Evolutionary conservation across 2,113 vertebrate species (phyloP).

Genomic region (Bufo bufo): DNA sequence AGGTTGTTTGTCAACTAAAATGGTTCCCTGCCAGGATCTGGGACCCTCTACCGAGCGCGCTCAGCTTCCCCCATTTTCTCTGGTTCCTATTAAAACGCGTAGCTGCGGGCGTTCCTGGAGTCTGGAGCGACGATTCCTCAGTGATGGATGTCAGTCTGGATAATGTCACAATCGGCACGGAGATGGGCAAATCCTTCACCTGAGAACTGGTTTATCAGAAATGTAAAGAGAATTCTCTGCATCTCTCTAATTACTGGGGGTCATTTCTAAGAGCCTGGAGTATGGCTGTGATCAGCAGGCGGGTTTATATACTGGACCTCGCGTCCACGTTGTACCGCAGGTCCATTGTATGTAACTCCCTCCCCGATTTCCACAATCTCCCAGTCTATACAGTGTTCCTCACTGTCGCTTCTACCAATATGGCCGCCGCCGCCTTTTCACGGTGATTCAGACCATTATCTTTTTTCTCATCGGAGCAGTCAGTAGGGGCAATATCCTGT

Average conservation of each 20-base stretch:
- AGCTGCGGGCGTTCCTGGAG: background rate
- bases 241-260: no score
- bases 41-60: constrained; percentile 65
- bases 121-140: no score
- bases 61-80: constrained; percentile 20
- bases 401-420: background rate
- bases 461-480: constrained; percentile 23
- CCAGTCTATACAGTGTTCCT: background rate
- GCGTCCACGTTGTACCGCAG: no score
- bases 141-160: no score
- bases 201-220: no score
- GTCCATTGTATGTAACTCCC: no score
- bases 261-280: no score
- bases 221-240: no score
- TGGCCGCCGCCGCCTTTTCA: background rate
- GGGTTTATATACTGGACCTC: no score
- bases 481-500: constrained; percentile 55
- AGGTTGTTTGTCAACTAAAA: constrained; percentile 73
- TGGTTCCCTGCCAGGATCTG: constrained; percentile 63
- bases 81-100: background rate
- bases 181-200: no score
- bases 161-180: no score
- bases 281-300: no score
- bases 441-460: constrained; percentile 21
- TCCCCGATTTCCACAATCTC: background rate